phyloP scores from a whole-genome alignment of 2,797 vertebrate genomes.

The Gymnoscopelus microlampas region DNA sequence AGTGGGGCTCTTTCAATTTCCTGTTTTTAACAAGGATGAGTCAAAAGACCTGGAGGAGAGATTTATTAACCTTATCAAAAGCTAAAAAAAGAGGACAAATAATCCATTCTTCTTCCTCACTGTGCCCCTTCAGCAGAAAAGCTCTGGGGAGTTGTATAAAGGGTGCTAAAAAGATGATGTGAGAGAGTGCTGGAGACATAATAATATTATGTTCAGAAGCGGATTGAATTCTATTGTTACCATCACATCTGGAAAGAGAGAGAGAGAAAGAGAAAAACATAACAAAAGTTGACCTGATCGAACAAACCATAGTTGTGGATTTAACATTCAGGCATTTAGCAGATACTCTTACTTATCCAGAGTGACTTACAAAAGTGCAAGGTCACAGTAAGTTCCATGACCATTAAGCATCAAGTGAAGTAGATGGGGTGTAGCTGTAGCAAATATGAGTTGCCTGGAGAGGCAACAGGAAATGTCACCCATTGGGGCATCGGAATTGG shows the following conservation, averaged over 20 bases:
- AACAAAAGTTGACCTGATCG: background rate
- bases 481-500: too few relatives aligned
- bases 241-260: too few relatives aligned
- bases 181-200: slow-evolving; percentile 45
- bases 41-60: slow-evolving; percentile 49
- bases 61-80: slow-evolving; percentile 72
- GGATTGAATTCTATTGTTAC: background rate
- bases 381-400: too few relatives aligned
- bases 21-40: slow-evolving; percentile 45
- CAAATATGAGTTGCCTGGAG: too few relatives aligned
- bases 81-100: slow-evolving; percentile 60
- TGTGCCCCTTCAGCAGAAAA: slow-evolving; percentile 41
- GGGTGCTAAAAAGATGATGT: slow-evolving; percentile 37
- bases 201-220: slow-evolving; percentile 7
- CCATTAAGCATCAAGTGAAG: too few relatives aligned
- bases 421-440: too few relatives aligned
- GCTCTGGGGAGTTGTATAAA: slow-evolving; percentile 38
- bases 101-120: slow-evolving; percentile 51
- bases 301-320: background rate
- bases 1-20: slow-evolving; percentile 37
- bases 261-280: background rate
- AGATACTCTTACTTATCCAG: too few relatives aligned
- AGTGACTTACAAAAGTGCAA: too few relatives aligned
- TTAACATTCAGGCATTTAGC: too few relatives aligned
- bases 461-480: too few relatives aligned